Evolutionary conservation across 2,113 vertebrate species (phyloP).

Genomic region (Hemiprocne comata): DNA sequence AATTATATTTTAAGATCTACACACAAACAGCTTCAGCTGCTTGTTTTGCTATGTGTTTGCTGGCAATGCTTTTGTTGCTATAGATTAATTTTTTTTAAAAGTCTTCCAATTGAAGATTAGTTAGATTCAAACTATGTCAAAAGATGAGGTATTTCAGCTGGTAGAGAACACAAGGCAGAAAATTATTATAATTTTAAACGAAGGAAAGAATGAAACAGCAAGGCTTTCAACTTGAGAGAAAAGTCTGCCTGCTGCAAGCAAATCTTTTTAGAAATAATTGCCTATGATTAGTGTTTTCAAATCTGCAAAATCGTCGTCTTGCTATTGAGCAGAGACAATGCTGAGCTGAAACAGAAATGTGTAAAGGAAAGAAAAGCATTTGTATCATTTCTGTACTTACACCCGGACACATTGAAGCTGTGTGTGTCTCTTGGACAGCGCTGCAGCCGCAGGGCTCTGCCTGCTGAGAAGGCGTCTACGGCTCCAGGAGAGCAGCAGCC

Average conservation of each 20-base stretch:
- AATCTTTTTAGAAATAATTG: conserved; percentile 48
- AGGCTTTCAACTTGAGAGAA: conserved; percentile 50
- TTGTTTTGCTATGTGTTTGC: conserved; percentile 8
- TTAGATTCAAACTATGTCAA: conserved; percentile 30
- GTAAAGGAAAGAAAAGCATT: conserved; percentile 23
- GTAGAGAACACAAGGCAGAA: conserved; percentile 29
- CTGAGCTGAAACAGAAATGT: conserved; percentile 47
- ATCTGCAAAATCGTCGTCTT: conserved; percentile 34
- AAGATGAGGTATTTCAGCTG: conserved; percentile 52
- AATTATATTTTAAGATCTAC: not conserved
- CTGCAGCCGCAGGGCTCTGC: not conserved
- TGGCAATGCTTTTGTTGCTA: conserved; percentile 12
- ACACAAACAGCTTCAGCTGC: conserved; percentile 21
- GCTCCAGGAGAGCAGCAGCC: not conserved
- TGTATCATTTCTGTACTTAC: conserved; percentile 25
- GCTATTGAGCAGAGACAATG: conserved; percentile 50
- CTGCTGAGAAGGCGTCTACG: rapidly evolving
- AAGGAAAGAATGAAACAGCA: conserved; percentile 27
- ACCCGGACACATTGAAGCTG: conserved; percentile 16
- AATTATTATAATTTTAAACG: conserved; percentile 37
- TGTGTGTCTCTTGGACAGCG: not conserved
- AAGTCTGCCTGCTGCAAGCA: conserved; percentile 37
- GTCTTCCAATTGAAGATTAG: not conserved
- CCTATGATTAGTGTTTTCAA: conserved; percentile 45
- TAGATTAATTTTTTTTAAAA: not conserved